A percentile compares a stretch with the other conserved stretches of the same genome.
Evolutionary conservation across 1,140 invertebrate species (phyloP).

Genomic region (Drosophila pandora): DNA sequence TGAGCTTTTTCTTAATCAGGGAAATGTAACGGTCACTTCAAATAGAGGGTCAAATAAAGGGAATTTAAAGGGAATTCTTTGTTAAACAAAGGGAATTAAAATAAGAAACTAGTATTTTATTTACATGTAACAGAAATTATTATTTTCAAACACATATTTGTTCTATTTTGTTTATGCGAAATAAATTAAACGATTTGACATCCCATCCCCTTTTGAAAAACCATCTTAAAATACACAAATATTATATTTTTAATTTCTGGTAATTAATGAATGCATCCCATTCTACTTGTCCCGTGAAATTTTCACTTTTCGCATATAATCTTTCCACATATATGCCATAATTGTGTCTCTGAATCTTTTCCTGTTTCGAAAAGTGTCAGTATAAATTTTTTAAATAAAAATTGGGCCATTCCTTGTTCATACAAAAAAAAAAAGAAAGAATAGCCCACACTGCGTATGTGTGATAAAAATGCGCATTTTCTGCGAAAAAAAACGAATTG

Average conservation of each 20-base stretch:
- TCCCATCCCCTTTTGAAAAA: background rate
- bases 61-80: background rate
- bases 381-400: background rate
- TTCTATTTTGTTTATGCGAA: background rate
- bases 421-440: background rate
- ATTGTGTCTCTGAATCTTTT: constrained; percentile 3
- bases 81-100: background rate
- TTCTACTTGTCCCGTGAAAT: constrained; percentile 1
- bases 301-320: background rate
- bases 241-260: constrained; percentile 2
- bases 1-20: constrained; percentile 6
- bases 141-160: background rate
- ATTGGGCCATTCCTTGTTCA: background rate
- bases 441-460: background rate
- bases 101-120: background rate
- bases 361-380: background rate
- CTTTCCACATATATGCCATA: background rate
- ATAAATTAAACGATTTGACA: background rate
- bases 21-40: constrained; percentile 33
- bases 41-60: constrained; percentile 8
- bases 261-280: background rate
- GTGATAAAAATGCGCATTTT: background rate
- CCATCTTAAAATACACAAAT: background rate
- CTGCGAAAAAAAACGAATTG: background rate
- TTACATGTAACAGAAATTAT: background rate